Percentiles rank a stretch among this genome's conserved stretches.
phyloP scores from a whole-genome alignment of 2,888 invertebrate genomes.

The Himalopsyche kuldschensis region DNA sequence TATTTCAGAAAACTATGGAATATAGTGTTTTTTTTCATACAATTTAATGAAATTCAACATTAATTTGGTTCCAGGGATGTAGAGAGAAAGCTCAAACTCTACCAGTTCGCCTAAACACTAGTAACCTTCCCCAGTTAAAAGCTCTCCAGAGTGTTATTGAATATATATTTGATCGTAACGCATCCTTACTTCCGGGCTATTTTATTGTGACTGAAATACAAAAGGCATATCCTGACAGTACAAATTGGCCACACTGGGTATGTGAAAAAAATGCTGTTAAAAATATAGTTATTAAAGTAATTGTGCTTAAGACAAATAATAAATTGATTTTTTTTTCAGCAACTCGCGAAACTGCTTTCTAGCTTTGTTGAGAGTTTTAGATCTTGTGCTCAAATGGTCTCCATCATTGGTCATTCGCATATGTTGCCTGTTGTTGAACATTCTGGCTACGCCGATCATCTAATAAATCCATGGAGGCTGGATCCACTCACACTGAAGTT shows the following conservation, averaged over 20 bases:
- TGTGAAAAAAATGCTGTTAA: constrained; percentile 39
- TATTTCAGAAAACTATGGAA: not conserved
- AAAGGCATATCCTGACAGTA: constrained; percentile 80
- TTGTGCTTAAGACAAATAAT: not conserved
- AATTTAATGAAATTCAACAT: constrained; percentile 9
- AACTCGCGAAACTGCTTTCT: constrained; percentile 81
- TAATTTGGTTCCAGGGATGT: constrained; percentile 63
- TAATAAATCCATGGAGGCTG: constrained; percentile 90
- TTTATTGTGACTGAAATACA: constrained; percentile 94
- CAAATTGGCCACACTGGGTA: constrained; percentile 91
- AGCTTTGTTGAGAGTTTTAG: constrained; percentile 92
- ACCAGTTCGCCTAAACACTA: constrained; percentile 76
- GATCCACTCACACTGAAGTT: constrained; percentile 78
- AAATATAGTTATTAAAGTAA: not conserved
- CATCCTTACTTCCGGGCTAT: constrained; percentile 90
- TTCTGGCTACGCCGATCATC: constrained; percentile 85
- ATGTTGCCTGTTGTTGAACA: constrained; percentile 95
- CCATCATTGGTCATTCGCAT: constrained; percentile 85
- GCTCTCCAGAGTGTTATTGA: constrained; percentile 80
- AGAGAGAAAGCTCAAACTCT: constrained; percentile 86
- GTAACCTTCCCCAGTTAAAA: constrained; percentile 78
- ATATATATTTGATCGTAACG: constrained; percentile 89
- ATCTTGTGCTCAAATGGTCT: constrained; percentile 93
- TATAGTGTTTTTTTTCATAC: not conserved
- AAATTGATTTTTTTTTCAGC: constrained; percentile 56